Evolutionary conservation across 2,797 vertebrate genomes (phyloP), one percentile per base, ranked within the genome.

Genomic region (Pseudochirops cupreus): DNA sequence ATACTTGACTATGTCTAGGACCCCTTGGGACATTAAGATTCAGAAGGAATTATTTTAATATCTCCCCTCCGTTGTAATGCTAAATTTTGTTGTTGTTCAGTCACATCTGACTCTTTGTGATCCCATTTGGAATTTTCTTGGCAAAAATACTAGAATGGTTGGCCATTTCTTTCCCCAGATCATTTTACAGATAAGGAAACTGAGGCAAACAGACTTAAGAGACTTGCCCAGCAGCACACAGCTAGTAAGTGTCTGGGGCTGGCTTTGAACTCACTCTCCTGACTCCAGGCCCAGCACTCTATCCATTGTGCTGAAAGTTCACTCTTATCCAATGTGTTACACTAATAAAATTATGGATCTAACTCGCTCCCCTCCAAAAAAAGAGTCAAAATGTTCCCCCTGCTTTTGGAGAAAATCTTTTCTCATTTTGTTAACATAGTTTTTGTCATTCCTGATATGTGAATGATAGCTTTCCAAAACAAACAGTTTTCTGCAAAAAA

Each of bases 401-500:
- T 5, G 90, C 39, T 54, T 92, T 91, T 91, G 33, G 91, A 59
- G 53, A 93, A 91, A 57, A 59, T 92, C 55, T 95, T 91, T 90
- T 92, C 10, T 56, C 4, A 6, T 58, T 53, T 28, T 91, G 52
- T 11, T 18, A 92, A 91, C 11, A 55, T 7, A 56, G 16, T 56
- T 89, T 95, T 59, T n/a, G 31, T 91, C 94, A 95, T 92, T 92
- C 87, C 5, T 93, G 39, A 26, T 46, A 46, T 12, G 46, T 4
- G 10, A 87, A 87, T 26, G 39, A 87, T 9, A 24, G 24, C 10
- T 87, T 87, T 87, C 74, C 39, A 87, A 50, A 50, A 50, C 18
- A 87, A 82, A 87, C 24, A 46, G 12, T 50, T 87, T 26, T 87
- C 74, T 87, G 39, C 39, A 24, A 50, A 46, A 39, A 50, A 87